Conservation (phyloP, 2,113 vertebrate species). For the Oryzias melastigma region DNA sequence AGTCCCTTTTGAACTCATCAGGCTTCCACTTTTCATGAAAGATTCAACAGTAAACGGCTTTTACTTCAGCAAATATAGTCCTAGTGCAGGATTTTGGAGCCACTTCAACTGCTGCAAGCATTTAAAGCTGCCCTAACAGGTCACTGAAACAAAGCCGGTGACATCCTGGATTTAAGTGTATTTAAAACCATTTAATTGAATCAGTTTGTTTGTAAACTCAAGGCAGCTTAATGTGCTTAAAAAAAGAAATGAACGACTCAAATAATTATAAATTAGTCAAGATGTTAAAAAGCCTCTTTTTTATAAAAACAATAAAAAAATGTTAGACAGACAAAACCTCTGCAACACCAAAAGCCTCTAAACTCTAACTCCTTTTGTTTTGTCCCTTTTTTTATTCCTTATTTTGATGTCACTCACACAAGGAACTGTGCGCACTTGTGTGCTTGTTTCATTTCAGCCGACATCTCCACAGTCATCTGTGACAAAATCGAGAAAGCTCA, state of each 20-base stretch:
- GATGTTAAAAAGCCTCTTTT: too few species aligned
- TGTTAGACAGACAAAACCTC: neutral
- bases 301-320: too few species aligned
- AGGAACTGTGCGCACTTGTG: constrained; percentile 38
- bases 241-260: neutral
- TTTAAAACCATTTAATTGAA: neutral
- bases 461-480: constrained; percentile 93
- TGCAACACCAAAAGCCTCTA: neutral
- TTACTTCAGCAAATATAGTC: too few species aligned
- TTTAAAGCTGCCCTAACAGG: constrained; percentile 7
- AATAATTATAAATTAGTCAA: too few species aligned
- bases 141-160: neutral
- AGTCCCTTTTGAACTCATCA: too few species aligned
- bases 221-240: neutral
- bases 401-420: constrained; percentile 46
- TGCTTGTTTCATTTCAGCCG: constrained; percentile 77
- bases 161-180: too few species aligned
- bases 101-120: too few species aligned
- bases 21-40: too few species aligned
- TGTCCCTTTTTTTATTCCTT: constrained; percentile 23
- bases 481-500: constrained; percentile 90
- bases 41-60: too few species aligned
- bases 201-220: neutral
- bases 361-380: constrained; percentile 8
- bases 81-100: too few species aligned